Percentiles rank a stretch among this genome's conserved stretches.
Conservation (phyloP, 2,797 vertebrate genomes). For the Cossypha heuglini region DNA sequence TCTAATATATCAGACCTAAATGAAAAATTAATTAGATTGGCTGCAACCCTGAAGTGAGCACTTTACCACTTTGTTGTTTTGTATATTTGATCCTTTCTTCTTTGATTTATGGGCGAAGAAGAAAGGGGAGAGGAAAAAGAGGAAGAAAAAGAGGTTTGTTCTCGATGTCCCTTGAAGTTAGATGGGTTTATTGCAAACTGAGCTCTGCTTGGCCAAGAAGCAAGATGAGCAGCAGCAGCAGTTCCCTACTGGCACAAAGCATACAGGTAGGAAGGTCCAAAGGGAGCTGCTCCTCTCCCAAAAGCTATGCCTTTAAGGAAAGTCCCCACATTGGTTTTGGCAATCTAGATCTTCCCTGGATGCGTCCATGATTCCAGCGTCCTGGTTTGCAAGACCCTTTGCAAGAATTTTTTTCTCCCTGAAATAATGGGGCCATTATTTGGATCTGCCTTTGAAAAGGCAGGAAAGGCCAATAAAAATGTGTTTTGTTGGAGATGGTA, state of each 20-base stretch:
- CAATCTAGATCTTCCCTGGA: not conserved
- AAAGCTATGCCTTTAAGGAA: not conserved
- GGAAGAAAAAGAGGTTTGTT: constrained; percentile 67
- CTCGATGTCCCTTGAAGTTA: constrained; percentile 48
- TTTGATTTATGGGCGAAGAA: constrained; percentile 73
- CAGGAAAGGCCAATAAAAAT: not conserved
- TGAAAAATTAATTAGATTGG: constrained; percentile 89
- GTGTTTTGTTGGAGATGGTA: not conserved
- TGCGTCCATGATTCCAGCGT: not conserved
- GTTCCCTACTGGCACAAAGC: fast-evolving
- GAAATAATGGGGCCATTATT: not conserved
- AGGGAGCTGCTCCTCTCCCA: not conserved
- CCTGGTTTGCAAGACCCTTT: not conserved
- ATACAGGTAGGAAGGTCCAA: not conserved
- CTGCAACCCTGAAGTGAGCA: constrained; percentile 72
- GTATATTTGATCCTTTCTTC: constrained; percentile 77
- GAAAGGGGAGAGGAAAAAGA: constrained; percentile 61
- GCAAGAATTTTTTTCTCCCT: not conserved
- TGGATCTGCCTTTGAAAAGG: not conserved
- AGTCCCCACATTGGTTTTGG: not conserved
- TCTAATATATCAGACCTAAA: constrained; percentile 83
- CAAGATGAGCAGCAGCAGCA: not conserved
- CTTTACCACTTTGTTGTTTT: constrained; percentile 74
- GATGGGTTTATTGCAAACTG: constrained; percentile 57
- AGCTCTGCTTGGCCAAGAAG: not conserved